Evolutionary conservation across 2,113 vertebrate species (phyloP), one percentile per base, ranked within the genome.

Genomic region (Hemibagrus wyckioides): DNA sequence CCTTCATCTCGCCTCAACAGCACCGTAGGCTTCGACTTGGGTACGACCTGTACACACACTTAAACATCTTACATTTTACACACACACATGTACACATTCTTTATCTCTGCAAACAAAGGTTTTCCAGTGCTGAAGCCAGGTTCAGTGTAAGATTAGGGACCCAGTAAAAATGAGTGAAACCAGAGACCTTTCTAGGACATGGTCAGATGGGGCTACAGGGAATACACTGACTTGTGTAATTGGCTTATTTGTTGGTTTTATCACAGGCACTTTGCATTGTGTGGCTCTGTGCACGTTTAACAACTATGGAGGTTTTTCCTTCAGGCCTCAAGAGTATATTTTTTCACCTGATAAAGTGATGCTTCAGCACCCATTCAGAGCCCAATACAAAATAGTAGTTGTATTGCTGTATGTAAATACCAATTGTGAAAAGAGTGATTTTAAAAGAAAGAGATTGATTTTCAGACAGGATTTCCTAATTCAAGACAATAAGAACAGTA

Each of bases 11-110:
- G 96, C 84, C 95, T 97, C 25, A 98, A 91, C 96, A 0, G 94
- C 95, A 80, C 94, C 0, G 89, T 97, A 89, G 93, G 95, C 67
- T 56, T 97, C 63, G 97, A 99, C 85, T 91, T 97, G 14, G 97
- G 98, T 99, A 96, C 90, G 36, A 52, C 25, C 75, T 79, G 4
- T 6, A 33, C 17, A 56, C 36, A 80, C 54, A 25, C 39, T 13
- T 25, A 21, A 79, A 6, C n/a, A 52, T 2, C 23, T 25, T 50
- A 21, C n/a, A 52, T 2, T 10, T 25, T 50, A 21, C 73, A 73
- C 33, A 41, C 30, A 41, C 39, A 44, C 69, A 19, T 21, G 21
- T 41, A 73, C 36, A 41, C 30, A 41, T 73, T 19, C 21, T 71
- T 33, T 21, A 21, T 17, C 33, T 19, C 6, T 71, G n/a, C n/a